Conservation (phyloP, 2,888 invertebrate genomes). For the Tenthredo distinguenda region DNA sequence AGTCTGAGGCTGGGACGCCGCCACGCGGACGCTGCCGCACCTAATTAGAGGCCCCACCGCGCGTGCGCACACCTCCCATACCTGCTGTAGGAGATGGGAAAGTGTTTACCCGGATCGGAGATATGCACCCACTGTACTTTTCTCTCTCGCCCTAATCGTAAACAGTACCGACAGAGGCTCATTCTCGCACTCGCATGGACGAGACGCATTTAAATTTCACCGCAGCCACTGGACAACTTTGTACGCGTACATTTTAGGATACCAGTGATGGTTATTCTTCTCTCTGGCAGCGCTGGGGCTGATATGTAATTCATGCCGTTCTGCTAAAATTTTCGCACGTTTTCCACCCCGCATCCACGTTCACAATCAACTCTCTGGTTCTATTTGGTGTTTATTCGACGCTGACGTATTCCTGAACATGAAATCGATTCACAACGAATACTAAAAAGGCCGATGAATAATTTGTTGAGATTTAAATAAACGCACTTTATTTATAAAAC, state of each 20-base stretch:
- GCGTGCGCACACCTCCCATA: not conserved
- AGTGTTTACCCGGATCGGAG: not conserved
- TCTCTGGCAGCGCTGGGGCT: not conserved
- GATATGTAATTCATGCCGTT: not conserved
- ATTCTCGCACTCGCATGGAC: not conserved
- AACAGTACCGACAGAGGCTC: not conserved
- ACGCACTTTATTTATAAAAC: conserved; percentile 48
- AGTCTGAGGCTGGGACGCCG: not conserved
- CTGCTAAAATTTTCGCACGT: not conserved
- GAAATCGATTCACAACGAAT: not conserved
- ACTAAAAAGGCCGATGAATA: not conserved
- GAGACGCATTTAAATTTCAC: not conserved
- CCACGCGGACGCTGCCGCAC: not conserved
- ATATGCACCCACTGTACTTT: not conserved
- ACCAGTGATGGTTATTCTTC: not conserved
- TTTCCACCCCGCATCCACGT: not conserved
- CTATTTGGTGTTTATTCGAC: not conserved
- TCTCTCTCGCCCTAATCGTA: not conserved
- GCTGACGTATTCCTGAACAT: not conserved
- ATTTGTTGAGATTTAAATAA: conserved; percentile 1
- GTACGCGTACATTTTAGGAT: not conserved
- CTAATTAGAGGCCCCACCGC: not conserved
- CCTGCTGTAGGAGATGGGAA: not conserved
- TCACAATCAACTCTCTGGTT: not conserved
- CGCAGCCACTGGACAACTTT: not conserved